phyloP scores from a whole-genome alignment of 2,113 vertebrate genomes.

The Plecturocebus donacophilus region DNA sequence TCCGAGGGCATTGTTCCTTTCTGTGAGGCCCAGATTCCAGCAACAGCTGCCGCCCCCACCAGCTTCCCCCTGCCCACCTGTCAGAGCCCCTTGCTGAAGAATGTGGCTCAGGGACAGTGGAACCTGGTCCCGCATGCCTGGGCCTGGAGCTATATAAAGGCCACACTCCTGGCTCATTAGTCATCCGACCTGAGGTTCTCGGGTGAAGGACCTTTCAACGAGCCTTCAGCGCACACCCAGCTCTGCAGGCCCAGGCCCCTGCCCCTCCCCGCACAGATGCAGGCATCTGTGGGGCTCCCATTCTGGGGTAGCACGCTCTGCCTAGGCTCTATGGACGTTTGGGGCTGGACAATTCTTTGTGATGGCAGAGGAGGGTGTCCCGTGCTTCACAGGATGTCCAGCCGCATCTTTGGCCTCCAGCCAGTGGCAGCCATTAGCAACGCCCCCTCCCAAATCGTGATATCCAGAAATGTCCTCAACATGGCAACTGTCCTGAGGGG shows the following conservation, averaged over 20 bases:
- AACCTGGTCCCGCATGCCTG: slow-evolving; percentile 60
- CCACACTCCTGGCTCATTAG: neutral
- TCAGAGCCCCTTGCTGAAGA: slow-evolving; percentile 4
- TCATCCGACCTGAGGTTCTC: neutral
- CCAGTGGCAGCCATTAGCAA: neutral
- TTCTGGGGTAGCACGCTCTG: neutral
- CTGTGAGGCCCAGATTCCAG: slow-evolving; percentile 60
- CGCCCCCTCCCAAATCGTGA: neutral
- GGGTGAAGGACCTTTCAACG: slow-evolving; percentile 69
- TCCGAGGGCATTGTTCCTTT: slow-evolving; percentile 70
- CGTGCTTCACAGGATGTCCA: neutral
- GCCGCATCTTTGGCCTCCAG: neutral
- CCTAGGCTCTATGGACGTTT: neutral
- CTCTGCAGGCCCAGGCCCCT: neutral
- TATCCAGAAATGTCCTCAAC: neutral
- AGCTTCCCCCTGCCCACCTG: neutral
- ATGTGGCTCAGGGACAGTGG: neutral
- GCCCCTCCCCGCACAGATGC: neutral
- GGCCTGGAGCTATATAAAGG: slow-evolving; percentile 82
- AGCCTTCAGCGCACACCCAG: neutral
- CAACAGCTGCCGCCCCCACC: slow-evolving; percentile 74
- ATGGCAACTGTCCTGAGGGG: neutral
- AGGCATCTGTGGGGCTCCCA: neutral
- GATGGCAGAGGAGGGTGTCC: neutral
- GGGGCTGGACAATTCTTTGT: neutral